Base-by-base conservation (phyloP, 1,140 invertebrate genomes). In the Halesus radiatus region DNA sequence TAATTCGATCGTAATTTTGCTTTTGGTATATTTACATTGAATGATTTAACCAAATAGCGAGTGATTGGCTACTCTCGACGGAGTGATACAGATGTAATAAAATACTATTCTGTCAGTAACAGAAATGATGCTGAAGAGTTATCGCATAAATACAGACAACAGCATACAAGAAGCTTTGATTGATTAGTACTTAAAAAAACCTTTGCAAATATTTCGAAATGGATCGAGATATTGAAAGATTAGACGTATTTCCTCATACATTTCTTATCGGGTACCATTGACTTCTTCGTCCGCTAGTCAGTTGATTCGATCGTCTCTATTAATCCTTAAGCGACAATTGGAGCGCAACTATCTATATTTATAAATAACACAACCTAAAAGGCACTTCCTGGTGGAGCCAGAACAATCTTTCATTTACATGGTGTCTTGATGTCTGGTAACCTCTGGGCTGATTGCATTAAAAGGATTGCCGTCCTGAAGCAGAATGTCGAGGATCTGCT, bases 141-240 rank as follows among this genome's bases (percentile, higher is more conserved):
- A 29, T 64, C 15, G 26, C 22, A 64, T 29, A 29, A 29, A 29
- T 3, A 16, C 8, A 13, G 13, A 32, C 16, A 32, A 64, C 16
- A 32, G 7, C 32, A 64, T 16, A 64, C 16, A 16, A 64, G 62
- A 29, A 64, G 16, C 62, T 64, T 32, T 60, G 56, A 60, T 60
- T 60, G 18, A 60, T 60, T 60, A 60, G 56, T 22, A 60, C 56
- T 60, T 60, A 22, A 60, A 32, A 74, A 74, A 26, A 54, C 23
- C 70, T 74, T 74, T 54, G 22, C 70, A 15, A 74, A 74, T 74
- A 74, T 74, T 74, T 74, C 70, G 70, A 74, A 23, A 29, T 56
- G 22, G 22, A 54, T 74, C 70, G 70, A 74, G 70, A 74, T 54
- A 74, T 56, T 74, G 70, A 74, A 70, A 74, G 70, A 74, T 54